Conservation (phyloP, 2,113 vertebrate genomes). For the Pica pica region DNA sequence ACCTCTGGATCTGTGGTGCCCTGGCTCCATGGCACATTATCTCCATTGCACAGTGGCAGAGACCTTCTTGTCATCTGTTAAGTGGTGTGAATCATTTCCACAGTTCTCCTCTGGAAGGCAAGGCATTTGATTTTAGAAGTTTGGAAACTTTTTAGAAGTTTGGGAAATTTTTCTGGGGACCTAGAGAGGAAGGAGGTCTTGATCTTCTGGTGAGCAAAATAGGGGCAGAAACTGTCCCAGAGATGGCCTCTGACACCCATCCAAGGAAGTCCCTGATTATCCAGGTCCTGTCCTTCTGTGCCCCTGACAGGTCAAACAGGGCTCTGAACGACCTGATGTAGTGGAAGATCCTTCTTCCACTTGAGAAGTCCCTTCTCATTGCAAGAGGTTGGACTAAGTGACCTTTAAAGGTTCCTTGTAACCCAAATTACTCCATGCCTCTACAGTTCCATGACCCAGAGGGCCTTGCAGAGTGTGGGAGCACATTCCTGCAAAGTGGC, state of each 20-base stretch:
- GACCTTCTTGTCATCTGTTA: neutral
- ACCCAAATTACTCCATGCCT: neutral
- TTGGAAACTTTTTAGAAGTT: no score
- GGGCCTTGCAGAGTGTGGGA: neutral
- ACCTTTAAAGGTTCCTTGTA: neutral
- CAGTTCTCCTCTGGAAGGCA: neutral
- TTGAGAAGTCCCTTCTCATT: neutral
- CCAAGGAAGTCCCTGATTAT: neutral
- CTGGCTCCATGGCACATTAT: neutral
- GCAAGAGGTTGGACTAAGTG: neutral
- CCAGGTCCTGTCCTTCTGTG: neutral
- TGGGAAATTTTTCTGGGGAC: neutral
- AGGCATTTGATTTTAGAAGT: no score
- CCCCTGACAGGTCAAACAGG: neutral
- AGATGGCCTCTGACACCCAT: no score
- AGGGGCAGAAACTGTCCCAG: neutral
- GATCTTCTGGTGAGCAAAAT: neutral
- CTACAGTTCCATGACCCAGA: neutral
- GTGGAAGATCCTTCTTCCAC: no score
- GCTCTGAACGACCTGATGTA: neutral
- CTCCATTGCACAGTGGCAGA: neutral
- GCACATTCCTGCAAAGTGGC: neutral
- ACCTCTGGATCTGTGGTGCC: neutral
- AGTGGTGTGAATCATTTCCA: neutral
- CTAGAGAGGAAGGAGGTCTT: neutral